phyloP scores from a whole-genome alignment of 2,888 invertebrate genomes.

The Perdita meconis region DNA sequence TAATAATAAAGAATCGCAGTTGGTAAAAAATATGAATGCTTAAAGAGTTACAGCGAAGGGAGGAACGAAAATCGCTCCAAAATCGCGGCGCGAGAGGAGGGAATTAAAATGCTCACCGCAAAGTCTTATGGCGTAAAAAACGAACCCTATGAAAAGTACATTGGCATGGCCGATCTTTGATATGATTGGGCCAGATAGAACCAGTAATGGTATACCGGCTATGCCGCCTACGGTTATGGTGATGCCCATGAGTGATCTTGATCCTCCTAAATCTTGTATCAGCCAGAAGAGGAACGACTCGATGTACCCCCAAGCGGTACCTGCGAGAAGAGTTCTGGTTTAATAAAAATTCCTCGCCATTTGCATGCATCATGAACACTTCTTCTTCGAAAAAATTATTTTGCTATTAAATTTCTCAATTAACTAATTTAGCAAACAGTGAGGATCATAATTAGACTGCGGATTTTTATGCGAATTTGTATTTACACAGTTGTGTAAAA shows the following conservation, averaged over 20 bases:
- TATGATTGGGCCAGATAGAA: conserved; percentile 91
- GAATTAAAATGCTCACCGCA: conserved; percentile 85
- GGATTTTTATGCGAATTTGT: too few species aligned
- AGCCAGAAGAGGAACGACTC: conserved; percentile 93
- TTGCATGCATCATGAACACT: not conserved
- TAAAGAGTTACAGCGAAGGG: too few species aligned
- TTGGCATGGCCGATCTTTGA: conserved; percentile 90
- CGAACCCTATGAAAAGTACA: conserved; percentile 90
- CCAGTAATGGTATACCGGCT: conserved; percentile 90
- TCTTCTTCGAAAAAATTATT: too few species aligned
- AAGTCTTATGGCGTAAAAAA: conserved; percentile 90
- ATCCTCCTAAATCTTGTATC: conserved; percentile 91
- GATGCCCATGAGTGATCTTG: conserved; percentile 91
- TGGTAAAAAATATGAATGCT: too few species aligned
- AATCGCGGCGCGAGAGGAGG: conserved; percentile 1
- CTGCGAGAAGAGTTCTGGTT: conserved; percentile 82
- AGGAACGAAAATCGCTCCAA: not conserved
- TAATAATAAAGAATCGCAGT: not conserved
- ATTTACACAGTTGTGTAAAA: too few species aligned
- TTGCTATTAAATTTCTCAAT: too few species aligned
- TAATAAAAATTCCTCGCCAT: not conserved
- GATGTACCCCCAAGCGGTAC: conserved; percentile 93
- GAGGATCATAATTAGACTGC: too few species aligned
- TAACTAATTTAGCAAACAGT: too few species aligned
- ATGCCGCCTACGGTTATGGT: conserved; percentile 92